These are phyloP conservation scores for Hypselothyrea guttata DNA, from an alignment of 2,888 invertebrate genomes.

Conservation along the genomic window DNA sequence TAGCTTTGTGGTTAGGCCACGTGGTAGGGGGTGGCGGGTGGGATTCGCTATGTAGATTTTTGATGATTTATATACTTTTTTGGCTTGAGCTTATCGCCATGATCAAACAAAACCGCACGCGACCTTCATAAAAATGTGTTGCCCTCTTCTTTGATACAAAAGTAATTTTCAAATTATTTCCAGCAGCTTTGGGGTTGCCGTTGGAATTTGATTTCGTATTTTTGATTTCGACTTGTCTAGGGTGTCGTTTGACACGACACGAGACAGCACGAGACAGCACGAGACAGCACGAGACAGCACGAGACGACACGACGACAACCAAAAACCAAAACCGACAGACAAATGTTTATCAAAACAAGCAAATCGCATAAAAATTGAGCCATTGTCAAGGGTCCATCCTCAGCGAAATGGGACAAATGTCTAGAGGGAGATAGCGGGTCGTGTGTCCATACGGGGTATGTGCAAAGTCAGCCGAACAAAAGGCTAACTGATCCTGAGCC, in stretches of 20 bases:
- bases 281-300: no score
- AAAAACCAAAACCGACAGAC: conserved; percentile 16
- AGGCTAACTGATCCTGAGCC: conserved; percentile 45
- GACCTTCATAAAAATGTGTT: conserved; percentile 78
- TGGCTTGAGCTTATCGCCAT: conserved; percentile 48
- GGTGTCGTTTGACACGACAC: conserved; percentile 55
- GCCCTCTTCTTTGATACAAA: conserved; percentile 45
- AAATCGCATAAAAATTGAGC: conserved; percentile 76
- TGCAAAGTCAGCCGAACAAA: conserved; percentile 43
- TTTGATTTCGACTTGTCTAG: conserved; percentile 45
- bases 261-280: no score
- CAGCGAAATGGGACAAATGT: neutral
- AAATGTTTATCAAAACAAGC: conserved; percentile 71
- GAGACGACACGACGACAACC: conserved; percentile 22
- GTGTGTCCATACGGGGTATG: conserved; percentile 6
- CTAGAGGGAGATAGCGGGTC: neutral
- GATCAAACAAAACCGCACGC: conserved; percentile 76
- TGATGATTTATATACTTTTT: conserved; percentile 61
- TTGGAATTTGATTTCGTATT: conserved; percentile 49
- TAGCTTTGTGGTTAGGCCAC: conserved; percentile 42
- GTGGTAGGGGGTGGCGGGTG: neutral
- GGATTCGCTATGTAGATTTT: conserved; percentile 55
- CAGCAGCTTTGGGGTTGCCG: conserved; percentile 63
- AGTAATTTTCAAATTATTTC: conserved; percentile 79
- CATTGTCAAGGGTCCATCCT: conserved; percentile 61